phyloP scores from a whole-genome alignment of 2,888 invertebrate species.

The Orthonychiurus folsomi region DNA sequence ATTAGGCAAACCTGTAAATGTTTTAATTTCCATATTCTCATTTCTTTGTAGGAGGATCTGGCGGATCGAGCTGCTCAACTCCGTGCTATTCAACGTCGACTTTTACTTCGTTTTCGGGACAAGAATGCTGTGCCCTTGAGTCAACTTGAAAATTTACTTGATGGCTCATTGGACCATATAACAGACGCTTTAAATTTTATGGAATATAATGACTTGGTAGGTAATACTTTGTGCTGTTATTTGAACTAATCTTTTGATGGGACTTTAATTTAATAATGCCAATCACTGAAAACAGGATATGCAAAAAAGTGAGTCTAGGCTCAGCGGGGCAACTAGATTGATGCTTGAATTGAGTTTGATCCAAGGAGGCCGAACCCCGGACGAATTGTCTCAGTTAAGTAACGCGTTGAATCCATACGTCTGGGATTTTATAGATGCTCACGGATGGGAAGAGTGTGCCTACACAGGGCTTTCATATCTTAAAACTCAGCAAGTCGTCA shows the following conservation, averaged over 20 bases:
- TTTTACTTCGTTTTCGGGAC: constrained; percentile 68
- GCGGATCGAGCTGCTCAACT: constrained; percentile 58
- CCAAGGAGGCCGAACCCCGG: constrained; percentile 44
- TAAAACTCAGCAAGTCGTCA: constrained; percentile 31
- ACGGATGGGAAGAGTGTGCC: constrained; percentile 40
- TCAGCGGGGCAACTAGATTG: constrained; percentile 45
- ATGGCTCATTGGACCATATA: constrained; percentile 60
- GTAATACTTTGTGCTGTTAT: constrained; percentile 17
- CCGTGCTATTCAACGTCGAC: constrained; percentile 63
- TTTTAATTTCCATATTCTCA: constrained; percentile 3
- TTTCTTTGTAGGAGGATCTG: constrained; percentile 44
- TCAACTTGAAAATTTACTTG: constrained; percentile 61
- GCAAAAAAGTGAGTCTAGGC: constrained; percentile 42
- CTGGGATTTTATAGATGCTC: constrained; percentile 44
- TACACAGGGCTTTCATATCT: constrained; percentile 33
- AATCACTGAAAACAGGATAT: constrained; percentile 38
- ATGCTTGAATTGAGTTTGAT: constrained; percentile 45
- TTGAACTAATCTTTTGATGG: constrained; percentile 23
- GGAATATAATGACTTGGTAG: constrained; percentile 44
- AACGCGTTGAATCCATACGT: constrained; percentile 45
- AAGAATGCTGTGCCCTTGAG: constrained; percentile 65
- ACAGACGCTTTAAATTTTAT: constrained; percentile 48
- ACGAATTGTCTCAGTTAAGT: constrained; percentile 44
- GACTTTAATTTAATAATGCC: neutral
- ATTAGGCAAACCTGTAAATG: neutral